Base-by-base conservation (phyloP, 2,888 invertebrate genomes). In the Agrotis puta region DNA sequence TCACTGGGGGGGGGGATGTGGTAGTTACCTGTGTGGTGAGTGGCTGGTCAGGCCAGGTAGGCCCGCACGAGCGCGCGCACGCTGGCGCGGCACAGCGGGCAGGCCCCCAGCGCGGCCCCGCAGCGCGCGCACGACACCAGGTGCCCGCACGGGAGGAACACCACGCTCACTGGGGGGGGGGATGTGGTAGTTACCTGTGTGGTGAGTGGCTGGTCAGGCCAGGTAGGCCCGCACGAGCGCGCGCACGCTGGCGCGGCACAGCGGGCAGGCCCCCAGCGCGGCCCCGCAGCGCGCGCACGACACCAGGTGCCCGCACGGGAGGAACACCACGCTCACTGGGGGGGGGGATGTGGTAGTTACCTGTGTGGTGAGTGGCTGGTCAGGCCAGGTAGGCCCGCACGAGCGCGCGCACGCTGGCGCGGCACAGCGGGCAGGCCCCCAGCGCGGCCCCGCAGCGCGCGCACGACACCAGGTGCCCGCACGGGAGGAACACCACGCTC, bases 61-160 rank as follows among this genome's bases (percentile, higher is more conserved):
- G 95, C 99, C 97, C 65, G 98, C 67, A 99, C 98, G 45, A 98
- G 98, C 54, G 98, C 98, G 84, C 97, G 97, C 87, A 99, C 99
- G 53, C 97, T 94, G 64, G 97, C 97, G 72, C 99, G 97, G 92
- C 99, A 99, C 90, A 99, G 97, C 27, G 99, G 99, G 90, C 99
- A 99, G 98, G 99, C 92, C 97, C 97, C 96, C 69, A 99, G 96
- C 87, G 98, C 98, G 2, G 98, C 98, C 14, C 99, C 98, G 95
- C 99, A 99, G 0, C 92, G 89, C 87, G 98, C 97, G 91, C 99
- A 99, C 70, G 98, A 98, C 74, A 97, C 97, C 86, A 99, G 96
- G 96, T 99, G 99, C 2, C 99, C 99, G 93, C 99, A 99, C 20
- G 99, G 99, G 85, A 99, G 96, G 95, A 99, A 99, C 74, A 99